Evolutionary conservation across 1,140 invertebrate species (phyloP), one percentile per base, ranked within the genome.

Genomic region (Bombus cullumanus): DNA sequence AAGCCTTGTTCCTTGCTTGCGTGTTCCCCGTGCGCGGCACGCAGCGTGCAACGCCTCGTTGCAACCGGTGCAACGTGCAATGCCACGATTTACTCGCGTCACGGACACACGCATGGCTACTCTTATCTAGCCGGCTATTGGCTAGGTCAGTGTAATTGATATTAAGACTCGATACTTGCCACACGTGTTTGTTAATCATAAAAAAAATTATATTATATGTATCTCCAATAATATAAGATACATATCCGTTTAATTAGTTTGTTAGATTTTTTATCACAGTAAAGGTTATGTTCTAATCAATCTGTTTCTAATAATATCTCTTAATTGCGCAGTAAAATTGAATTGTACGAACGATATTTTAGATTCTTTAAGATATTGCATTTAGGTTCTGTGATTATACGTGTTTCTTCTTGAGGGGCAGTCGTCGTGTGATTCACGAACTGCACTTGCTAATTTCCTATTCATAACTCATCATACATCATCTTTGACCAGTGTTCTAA

Each of bases 1-100:
- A 88, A 91, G 88, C 88, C 85, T 91, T 92, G 90, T 85, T 86
- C 82, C 64, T 86, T 41, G 77, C 18, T 80, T 82, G 87, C 92
- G 91, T 91, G 91, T 88, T 83, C 41, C 66, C 64, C 62, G 83
- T 77, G 83, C 86, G 81, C 72, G n/a, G 37, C 74, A 69, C 74
- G 82, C 72, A 68, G 72, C 73, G 43, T 74, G 71, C 75, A 62
- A 39, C 75, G 75, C 75, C 75, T 77, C 75, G 73, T 75, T 75
- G 43, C 73, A 74, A 74, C n/a, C 72, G 74, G 69, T 86, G 85
- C 85, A 86, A 89, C 78, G 86, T 88, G 86, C 86, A 88, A 89
- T 88, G 81, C 82, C 87, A 87, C 86, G 81, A 64, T 76, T 64
- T 47, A 39, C 71, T 79, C 53, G 68, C 78, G 86, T 80, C 87